A percentile compares a stretch with the other conserved stretches of the same genome.
These are phyloP conservation scores for Pagetopsis macropterus DNA, from an alignment of 2,797 vertebrate species.

Conservation along the genomic window DNA sequence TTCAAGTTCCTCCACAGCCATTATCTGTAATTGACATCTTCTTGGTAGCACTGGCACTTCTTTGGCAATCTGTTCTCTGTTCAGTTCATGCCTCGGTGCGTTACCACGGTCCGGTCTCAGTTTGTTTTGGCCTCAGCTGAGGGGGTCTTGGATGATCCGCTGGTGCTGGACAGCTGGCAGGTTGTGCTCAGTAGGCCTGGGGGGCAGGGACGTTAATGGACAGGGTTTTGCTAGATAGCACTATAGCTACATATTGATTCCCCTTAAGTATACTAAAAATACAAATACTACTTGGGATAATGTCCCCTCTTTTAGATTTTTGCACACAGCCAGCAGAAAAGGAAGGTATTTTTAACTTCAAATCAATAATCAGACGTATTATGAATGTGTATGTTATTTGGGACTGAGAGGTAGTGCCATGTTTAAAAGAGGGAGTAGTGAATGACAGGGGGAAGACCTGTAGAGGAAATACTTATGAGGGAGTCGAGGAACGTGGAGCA, in stretches of 20 bases:
- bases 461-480: not conserved
- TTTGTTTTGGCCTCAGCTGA: constrained; percentile 65
- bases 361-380: not conserved
- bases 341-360: not conserved
- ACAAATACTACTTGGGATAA: no score
- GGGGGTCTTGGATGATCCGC: constrained; percentile 19
- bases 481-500: not conserved
- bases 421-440: constrained; percentile 2
- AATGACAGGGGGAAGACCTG: not conserved
- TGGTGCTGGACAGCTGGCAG: constrained; percentile 22
- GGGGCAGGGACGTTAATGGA: constrained; percentile 9
- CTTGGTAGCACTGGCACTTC: constrained; percentile 41
- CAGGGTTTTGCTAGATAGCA: constrained; percentile 1
- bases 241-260: not conserved
- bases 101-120: constrained; percentile 45
- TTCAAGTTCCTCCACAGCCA: constrained; percentile 33
- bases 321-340: not conserved
- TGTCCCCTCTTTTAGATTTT: no score
- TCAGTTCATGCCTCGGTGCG: constrained; percentile 26
- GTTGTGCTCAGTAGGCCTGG: constrained; percentile 10
- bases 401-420: not conserved
- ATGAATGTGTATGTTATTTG: not conserved
- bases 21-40: constrained; percentile 37
- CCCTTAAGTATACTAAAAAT: no score
- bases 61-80: constrained; percentile 34